phyloP scores from a whole-genome alignment of 2,888 invertebrate genomes.

The Eupithecia dodoneata region DNA sequence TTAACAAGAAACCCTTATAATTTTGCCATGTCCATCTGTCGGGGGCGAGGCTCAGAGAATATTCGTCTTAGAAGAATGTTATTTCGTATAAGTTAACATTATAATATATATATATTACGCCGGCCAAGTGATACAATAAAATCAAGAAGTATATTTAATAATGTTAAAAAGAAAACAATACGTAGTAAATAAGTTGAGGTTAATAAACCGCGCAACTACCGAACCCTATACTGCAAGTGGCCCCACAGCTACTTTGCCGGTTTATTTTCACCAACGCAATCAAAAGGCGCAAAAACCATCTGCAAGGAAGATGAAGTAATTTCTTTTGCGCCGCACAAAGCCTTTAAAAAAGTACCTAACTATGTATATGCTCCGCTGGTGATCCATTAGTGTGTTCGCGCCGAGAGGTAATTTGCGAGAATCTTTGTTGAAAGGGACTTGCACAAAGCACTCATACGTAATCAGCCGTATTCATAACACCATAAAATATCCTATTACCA shows the following conservation, averaged over 20 bases:
- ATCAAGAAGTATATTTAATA: not conserved
- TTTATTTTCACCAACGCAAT: not conserved
- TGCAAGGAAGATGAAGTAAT: slow-evolving; percentile 46
- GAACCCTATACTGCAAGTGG: not conserved
- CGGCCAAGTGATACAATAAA: not conserved
- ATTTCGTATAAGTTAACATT: not conserved
- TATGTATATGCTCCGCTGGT: slow-evolving; percentile 73
- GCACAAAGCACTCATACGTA: slow-evolving; percentile 66
- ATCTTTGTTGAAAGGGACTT: slow-evolving; percentile 74
- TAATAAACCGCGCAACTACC: slow-evolving; percentile 48
- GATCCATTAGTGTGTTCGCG: slow-evolving; percentile 76
- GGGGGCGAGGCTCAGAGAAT: not conserved
- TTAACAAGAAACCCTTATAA: not conserved
- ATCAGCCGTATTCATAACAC: slow-evolving; percentile 69
- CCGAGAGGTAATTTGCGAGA: slow-evolving; percentile 75
- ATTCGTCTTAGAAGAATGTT: not conserved
- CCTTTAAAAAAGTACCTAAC: slow-evolving; percentile 75
- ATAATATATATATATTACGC: not conserved
- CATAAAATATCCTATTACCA: slow-evolving; percentile 70
- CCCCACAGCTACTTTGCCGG: not conserved
- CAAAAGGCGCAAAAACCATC: not conserved
- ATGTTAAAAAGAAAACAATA: not conserved
- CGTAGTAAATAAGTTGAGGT: not conserved
- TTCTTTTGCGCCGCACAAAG: slow-evolving; percentile 78
- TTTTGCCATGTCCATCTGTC: not conserved